Percentiles rank a stretch among this genome's conserved stretches.
Evolutionary conservation across 2,888 invertebrate species (phyloP).

Genomic region (Rhorus exstirpatorius): DNA sequence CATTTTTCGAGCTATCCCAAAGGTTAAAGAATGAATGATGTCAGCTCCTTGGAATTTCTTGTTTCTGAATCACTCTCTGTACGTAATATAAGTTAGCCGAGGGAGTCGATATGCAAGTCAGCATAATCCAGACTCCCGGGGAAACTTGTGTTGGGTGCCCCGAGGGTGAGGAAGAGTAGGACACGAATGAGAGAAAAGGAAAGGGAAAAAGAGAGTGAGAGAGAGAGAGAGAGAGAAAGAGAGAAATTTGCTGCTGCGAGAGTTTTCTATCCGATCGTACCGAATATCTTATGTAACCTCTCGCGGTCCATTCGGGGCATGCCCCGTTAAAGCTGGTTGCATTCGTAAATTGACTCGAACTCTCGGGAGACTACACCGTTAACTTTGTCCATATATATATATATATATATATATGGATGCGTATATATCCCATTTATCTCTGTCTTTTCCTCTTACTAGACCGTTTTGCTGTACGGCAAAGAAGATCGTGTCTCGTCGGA

Average conservation of each 20-base stretch:
- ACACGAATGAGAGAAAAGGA: conserved; percentile 58
- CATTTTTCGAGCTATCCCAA: background rate
- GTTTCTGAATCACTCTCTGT: conserved; percentile 58
- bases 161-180: conserved; percentile 65
- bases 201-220: conserved; percentile 37
- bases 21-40: background rate
- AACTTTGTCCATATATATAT: background rate
- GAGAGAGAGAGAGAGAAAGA: conserved; percentile 19
- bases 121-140: conserved; percentile 48
- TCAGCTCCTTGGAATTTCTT: conserved; percentile 25
- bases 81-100: conserved; percentile 30
- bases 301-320: conserved; percentile 56
- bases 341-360: conserved; percentile 54
- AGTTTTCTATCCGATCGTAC: conserved; percentile 51
- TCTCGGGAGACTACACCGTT: conserved; percentile 21
- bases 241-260: conserved; percentile 27
- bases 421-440: conserved; percentile 21
- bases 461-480: conserved; percentile 14
- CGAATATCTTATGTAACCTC: conserved; percentile 60
- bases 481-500: conserved; percentile 45
- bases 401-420: background rate
- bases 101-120: conserved; percentile 57
- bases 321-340: conserved; percentile 45
- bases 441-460: conserved; percentile 31
- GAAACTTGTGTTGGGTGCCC: conserved; percentile 65